Percentiles rank a stretch among this genome's conserved stretches.
phyloP scores from a whole-genome alignment of 1,140 invertebrate genomes.

The Colletes latitarsis region DNA sequence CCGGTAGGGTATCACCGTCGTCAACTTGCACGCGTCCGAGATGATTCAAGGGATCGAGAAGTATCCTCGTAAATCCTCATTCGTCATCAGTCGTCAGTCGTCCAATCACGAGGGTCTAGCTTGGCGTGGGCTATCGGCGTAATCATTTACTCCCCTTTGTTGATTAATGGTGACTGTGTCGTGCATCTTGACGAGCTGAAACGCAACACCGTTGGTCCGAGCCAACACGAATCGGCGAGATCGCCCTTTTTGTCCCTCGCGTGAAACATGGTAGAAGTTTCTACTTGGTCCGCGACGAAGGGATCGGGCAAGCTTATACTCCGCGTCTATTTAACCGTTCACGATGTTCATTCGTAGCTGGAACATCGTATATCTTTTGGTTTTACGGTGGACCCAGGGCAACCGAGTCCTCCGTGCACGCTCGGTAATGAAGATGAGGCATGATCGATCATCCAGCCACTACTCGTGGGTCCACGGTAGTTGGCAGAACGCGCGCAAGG shows the following conservation, averaged over 20 bases:
- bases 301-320: slow-evolving; percentile 4
- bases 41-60: slow-evolving; percentile 15
- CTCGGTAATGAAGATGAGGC: slow-evolving; percentile 26
- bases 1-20: not conserved
- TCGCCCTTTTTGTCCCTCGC: slow-evolving; percentile 50
- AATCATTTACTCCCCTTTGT: slow-evolving; percentile 64
- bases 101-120: slow-evolving; percentile 57
- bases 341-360: slow-evolving; percentile 46
- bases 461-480: not conserved
- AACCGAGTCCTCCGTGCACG: slow-evolving; percentile 2
- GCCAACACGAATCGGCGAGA: not conserved
- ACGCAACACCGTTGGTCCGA: not conserved
- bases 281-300: slow-evolving; percentile 44
- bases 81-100: slow-evolving; percentile 63
- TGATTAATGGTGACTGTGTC: slow-evolving; percentile 56
- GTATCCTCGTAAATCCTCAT: slow-evolving; percentile 61
- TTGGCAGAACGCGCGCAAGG: too few species aligned
- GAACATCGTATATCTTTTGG: slow-evolving; percentile 49
- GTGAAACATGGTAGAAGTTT: slow-evolving; percentile 39
- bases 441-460: slow-evolving; percentile 45
- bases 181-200: too few species aligned
- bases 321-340: slow-evolving; percentile 33
- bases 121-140: slow-evolving; percentile 54
- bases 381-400: slow-evolving; percentile 26
- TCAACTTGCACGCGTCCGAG: slow-evolving; percentile 13